Conservation (phyloP, 2,888 invertebrate genomes). For the Tuberolachnus salignus region DNA sequence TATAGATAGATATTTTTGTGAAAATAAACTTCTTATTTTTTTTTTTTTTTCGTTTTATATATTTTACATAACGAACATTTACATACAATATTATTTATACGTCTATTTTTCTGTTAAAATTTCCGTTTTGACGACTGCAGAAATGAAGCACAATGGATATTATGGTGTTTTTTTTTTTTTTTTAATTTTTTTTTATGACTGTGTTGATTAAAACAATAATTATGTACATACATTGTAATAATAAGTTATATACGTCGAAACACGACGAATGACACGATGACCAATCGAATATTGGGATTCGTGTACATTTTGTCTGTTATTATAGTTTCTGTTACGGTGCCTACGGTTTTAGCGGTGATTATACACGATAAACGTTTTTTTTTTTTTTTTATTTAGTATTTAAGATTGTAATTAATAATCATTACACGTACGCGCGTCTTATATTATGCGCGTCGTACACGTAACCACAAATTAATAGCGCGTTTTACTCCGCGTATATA, state of each 20-base stretch:
- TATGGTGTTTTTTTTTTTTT: neutral
- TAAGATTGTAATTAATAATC: constrained; percentile 37
- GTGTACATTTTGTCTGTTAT: neutral
- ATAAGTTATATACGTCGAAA: neutral
- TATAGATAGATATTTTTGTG: too few relatives aligned
- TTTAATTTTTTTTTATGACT: neutral
- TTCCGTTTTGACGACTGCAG: too few relatives aligned
- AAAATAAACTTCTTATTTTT: too few relatives aligned
- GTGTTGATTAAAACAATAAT: neutral
- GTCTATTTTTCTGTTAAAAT: too few relatives aligned
- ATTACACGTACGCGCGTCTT: constrained; percentile 6
- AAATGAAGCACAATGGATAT: neutral
- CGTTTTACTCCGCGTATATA: constrained; percentile 14
- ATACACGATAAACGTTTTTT: neutral
- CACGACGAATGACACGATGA: neutral
- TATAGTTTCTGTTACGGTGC: neutral
- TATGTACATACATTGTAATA: neutral
- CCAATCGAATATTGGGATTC: neutral
- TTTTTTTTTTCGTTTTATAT: too few relatives aligned
- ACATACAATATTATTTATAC: too few relatives aligned
- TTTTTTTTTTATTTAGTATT: constrained; percentile 15
- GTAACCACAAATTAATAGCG: constrained; percentile 43
- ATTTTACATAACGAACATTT: too few relatives aligned
- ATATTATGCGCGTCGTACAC: neutral
- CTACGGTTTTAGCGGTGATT: neutral